Conservation (phyloP, 2,888 invertebrate species). For the Erpobdella octoculata region DNA sequence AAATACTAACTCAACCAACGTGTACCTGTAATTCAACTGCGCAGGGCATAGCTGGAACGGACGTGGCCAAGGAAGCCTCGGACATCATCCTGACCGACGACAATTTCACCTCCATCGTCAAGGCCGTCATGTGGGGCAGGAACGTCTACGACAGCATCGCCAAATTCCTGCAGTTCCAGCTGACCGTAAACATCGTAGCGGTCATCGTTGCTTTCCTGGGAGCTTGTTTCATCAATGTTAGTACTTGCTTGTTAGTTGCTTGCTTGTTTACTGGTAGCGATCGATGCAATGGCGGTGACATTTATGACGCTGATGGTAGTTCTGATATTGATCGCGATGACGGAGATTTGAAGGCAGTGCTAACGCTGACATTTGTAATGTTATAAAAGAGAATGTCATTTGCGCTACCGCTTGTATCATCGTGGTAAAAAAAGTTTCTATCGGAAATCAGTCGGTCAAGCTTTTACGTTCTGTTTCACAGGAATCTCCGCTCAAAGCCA, state of each 20-base stretch:
- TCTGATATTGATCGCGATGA: too few relatives aligned
- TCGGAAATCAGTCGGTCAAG: too few relatives aligned
- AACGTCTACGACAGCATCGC: slow-evolving; percentile 99
- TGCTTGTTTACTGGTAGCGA: too few relatives aligned
- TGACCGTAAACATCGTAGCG: slow-evolving; percentile 96
- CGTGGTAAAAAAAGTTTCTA: too few relatives aligned
- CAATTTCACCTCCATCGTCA: slow-evolving; percentile 97
- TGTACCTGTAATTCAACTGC: not conserved
- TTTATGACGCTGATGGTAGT: too few relatives aligned
- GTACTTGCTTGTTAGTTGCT: slow-evolving; percentile 32
- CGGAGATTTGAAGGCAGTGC: too few relatives aligned
- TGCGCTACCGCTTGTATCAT: too few relatives aligned
- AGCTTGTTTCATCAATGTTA: slow-evolving; percentile 75
- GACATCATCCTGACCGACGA: slow-evolving; percentile 98
- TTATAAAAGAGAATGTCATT: too few relatives aligned
- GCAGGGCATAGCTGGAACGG: slow-evolving; percentile 95
- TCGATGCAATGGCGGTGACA: too few relatives aligned
- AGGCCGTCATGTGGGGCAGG: slow-evolving; percentile 99
- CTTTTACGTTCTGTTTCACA: too few relatives aligned
- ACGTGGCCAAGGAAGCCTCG: slow-evolving; percentile 98
- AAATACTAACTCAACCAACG: not conserved
- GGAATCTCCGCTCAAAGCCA: slow-evolving; percentile 95
- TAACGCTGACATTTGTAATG: too few relatives aligned
- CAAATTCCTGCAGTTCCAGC: slow-evolving; percentile 97
- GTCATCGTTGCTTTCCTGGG: slow-evolving; percentile 97